These are phyloP conservation scores for Otolemur garnettii DNA, from an alignment of 2,113 vertebrate species.

Conservation along the genomic window DNA sequence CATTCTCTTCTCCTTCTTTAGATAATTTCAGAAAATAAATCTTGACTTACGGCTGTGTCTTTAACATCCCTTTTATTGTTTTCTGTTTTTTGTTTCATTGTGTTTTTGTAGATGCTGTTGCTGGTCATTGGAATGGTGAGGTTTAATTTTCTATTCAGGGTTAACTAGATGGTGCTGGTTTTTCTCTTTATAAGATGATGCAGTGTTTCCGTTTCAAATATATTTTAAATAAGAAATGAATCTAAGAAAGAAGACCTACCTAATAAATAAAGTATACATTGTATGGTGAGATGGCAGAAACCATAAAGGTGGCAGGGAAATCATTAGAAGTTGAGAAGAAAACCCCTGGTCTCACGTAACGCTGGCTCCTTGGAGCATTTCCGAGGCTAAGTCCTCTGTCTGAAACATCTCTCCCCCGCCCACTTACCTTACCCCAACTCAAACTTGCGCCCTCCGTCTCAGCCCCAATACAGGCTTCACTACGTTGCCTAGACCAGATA, in stretches of 20 bases:
- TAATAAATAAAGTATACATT: background rate
- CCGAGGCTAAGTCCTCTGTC: too few species aligned
- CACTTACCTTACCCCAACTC: background rate
- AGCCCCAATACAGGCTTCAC: background rate
- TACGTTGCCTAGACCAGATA: background rate
- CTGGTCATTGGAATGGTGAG: background rate
- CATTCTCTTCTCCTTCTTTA: background rate
- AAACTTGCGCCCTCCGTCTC: background rate
- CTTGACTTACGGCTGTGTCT: background rate
- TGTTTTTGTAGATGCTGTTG: background rate
- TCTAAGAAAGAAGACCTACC: background rate
- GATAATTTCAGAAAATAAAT: slow-evolving; percentile 30
- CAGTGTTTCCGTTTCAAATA: background rate
- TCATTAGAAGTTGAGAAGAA: background rate
- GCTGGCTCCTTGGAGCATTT: background rate
- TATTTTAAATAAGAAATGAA: background rate
- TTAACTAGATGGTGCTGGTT: background rate
- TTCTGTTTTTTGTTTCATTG: background rate
- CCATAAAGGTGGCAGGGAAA: background rate
- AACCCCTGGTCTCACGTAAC: background rate
- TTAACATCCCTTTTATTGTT: background rate
- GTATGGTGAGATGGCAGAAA: background rate
- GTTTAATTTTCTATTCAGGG: background rate
- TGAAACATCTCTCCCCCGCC: background rate
- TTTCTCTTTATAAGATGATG: background rate